Conservation (phyloP, 2,113 vertebrate genomes). For the Falco punctatus region DNA sequence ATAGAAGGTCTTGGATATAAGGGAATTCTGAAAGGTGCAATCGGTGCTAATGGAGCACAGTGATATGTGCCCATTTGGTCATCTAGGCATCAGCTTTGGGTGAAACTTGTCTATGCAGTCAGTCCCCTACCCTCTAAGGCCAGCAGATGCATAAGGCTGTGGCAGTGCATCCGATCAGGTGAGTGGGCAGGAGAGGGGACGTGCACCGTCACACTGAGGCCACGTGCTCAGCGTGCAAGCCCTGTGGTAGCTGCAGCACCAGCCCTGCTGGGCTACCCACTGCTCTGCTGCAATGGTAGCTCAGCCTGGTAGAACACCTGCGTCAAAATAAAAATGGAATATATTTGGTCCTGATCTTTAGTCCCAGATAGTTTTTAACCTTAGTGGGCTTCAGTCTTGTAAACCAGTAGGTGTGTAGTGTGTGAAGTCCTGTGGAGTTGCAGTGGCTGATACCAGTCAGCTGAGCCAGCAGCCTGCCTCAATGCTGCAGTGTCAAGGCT, state of each 20-base stretch:
- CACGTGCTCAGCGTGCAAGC: accelerated
- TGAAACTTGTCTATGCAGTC: neutral
- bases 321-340: neutral
- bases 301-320: neutral
- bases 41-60: accelerated
- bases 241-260: neutral
- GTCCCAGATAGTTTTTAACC: neutral
- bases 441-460: neutral
- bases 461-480: neutral
- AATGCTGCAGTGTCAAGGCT: neutral
- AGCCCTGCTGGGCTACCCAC: neutral
- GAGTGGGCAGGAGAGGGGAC: neutral
- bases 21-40: neutral
- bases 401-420: neutral
- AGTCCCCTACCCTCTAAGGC: neutral
- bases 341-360: neutral
- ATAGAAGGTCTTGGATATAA: neutral
- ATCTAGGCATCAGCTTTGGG: neutral
- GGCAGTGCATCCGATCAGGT: accelerated
- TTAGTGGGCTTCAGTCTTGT: neutral
- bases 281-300: neutral
- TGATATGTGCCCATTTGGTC: neutral
- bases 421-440: neutral
- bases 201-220: accelerated
- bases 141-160: accelerated